Evolutionary conservation across 2,888 invertebrate species (phyloP), one percentile per base, ranked within the genome.

Genomic region (Timandra comae): DNA sequence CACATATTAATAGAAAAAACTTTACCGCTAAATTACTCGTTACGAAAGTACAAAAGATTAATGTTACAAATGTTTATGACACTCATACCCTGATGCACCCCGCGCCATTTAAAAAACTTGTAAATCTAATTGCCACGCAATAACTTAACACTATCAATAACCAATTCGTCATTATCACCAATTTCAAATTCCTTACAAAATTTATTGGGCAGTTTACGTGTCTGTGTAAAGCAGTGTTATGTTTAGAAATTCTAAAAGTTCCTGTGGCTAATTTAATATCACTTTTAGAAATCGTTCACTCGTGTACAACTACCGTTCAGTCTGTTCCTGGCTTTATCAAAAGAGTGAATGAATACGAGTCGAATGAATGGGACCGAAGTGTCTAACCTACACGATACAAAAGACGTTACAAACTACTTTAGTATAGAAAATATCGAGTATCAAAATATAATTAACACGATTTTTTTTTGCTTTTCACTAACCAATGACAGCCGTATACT

Each of bases 1-100:
- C 52, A 79, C 64, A 77, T 70, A 76, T 70, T 71, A 72, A 62
- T 81, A 80, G 77, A 79, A 80, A 72, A 77, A n/a, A 76, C 65
- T 62, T 78, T 78, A 82, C 42, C 49, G 56, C 82, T 82, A 81
- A 78, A 66, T 77, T 82, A 80, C 68, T 75, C 56, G 60, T 73
- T 78, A 84, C 61, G 81, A 84, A 82, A 84, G 79, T 85, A 85
- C 82, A 85, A 84, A 85, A 80, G 62, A 68, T 63, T 46, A 34
- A 32, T 70, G 68, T 70, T 77, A 81, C 71, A 72, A 77, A 70
- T 28, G 22, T 16, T 76, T 75, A 81, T 82, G 85, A 86, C 85
- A 85, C 79, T 79, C 86, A 77, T 85, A 86, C 86, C 86, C 86
- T 86, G 86, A 79, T 84, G 69, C 77, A 85, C 80, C 84, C 85